phyloP scores from a whole-genome alignment of 2,888 invertebrate genomes.

The Leptopterna dolabrata region DNA sequence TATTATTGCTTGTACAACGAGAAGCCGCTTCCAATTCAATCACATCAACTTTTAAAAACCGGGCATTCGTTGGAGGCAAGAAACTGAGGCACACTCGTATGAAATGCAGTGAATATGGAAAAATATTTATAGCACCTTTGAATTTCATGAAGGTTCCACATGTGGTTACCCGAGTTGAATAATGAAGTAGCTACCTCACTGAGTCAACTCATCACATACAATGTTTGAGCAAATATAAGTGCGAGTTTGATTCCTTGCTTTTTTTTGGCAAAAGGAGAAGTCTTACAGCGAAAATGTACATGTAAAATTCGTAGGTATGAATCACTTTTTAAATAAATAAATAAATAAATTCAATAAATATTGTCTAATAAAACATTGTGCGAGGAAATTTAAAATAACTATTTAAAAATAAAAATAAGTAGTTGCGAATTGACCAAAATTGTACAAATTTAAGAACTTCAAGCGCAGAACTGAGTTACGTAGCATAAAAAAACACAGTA shows the following conservation, averaged over 20 bases:
- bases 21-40: neutral
- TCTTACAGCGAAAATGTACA: neutral
- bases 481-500: no score
- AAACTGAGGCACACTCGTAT: neutral
- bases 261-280: neutral
- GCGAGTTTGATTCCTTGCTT: constrained; percentile 3
- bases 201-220: neutral
- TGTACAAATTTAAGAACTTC: neutral
- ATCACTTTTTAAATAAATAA: neutral
- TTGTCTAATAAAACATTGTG: neutral
- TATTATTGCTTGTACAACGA: neutral
- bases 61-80: neutral
- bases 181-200: neutral
- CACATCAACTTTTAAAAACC: neutral
- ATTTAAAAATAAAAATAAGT: neutral
- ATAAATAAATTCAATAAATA: neutral
- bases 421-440: neutral
- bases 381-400: neutral
- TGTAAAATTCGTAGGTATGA: neutral
- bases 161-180: neutral
- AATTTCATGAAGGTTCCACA: neutral
- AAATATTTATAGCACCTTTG: neutral
- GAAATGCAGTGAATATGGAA: neutral
- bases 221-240: neutral
- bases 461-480: neutral